Conservation (phyloP, 2,797 vertebrate genomes). For the Salmo trutta region DNA sequence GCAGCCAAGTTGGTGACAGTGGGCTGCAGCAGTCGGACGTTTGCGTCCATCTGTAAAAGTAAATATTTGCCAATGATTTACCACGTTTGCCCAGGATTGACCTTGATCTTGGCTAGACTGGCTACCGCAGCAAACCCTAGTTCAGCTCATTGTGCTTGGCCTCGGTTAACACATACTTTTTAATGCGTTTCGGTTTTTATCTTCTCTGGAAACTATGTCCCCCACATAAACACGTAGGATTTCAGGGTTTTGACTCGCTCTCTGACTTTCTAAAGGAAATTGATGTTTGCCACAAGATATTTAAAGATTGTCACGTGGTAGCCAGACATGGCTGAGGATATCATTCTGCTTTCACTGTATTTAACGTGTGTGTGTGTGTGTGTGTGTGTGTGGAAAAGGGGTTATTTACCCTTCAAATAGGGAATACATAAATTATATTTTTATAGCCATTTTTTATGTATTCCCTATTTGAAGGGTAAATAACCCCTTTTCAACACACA, state of each 20-base stretch:
- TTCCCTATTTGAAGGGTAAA: constrained; percentile 41
- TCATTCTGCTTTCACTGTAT: too few relatives aligned
- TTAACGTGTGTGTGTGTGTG: too few relatives aligned
- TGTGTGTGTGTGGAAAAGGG: too few relatives aligned
- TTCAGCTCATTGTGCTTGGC: constrained; percentile 34
- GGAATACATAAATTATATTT: constrained; percentile 10
- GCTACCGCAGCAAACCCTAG: constrained; percentile 6
- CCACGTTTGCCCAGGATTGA: constrained; percentile 48
- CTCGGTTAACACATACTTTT: constrained; percentile 16
- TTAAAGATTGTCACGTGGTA: constrained; percentile 25
- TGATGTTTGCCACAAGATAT: constrained; percentile 36
- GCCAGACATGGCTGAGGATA: constrained; percentile 14
- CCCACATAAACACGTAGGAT: constrained; percentile 18
- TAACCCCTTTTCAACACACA: constrained; percentile 27
- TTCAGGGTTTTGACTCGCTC: constrained; percentile 22
- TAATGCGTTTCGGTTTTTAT: constrained; percentile 26
- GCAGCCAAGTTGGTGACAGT: constrained; percentile 37
- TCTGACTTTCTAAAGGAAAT: constrained; percentile 20
- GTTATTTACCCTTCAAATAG: too few relatives aligned
- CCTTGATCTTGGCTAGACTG: constrained; percentile 37
- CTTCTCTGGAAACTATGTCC: constrained; percentile 32
- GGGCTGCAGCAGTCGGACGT: constrained; percentile 32
- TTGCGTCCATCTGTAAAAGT: constrained; percentile 47
- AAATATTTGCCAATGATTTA: constrained; percentile 64
- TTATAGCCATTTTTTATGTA: constrained; percentile 31